Base-by-base conservation (phyloP, 2,888 invertebrate species). In the Lissocephala sabroskyi region DNA sequence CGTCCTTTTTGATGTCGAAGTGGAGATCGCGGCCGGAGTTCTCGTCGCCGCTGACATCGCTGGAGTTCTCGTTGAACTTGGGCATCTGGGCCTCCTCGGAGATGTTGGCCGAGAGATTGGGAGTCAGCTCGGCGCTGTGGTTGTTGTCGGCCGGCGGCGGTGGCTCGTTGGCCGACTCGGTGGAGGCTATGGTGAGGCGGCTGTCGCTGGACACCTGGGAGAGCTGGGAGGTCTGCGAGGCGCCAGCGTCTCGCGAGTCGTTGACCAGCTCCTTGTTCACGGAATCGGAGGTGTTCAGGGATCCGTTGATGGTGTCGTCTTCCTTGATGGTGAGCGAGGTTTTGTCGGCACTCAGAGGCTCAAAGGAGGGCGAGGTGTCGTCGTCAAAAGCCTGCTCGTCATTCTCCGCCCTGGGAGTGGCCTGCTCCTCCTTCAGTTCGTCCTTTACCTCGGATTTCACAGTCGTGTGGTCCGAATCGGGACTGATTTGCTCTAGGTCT, bases 401-500 rank as follows among this genome's bases (percentile, higher is more conserved):
- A 17, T 76, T 64, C n/a, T 81, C 80, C 16, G 41, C 76, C 6
- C 76, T 76, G 1, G 76, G 74, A 1, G 64, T 67, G 30, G 81
- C 79, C 9, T 82, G 79, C 32, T 77, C 60, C 44, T 84, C 84
- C 6, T 74, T 63, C 14, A 65, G 65, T 46, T 84, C 85, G 2
- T 78, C 75, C 39, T 67, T 79, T 1, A 60, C 45, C 26, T 81
- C 82, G 0, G 78, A 82, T 50, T 84, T 85, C 1, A 82, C 64
- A 1, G 85, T 87, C 40, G 87, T 88, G 66, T 89, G 89, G 47
- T 91, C 91, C 0, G 93, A 93, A 52, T 92, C 92, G 0, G 93
- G 93, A 55, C 93, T 93, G 5, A 94, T 90, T 29, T 93, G 92
- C 83, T 94, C 93, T 35, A 94, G 85, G 81, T 94, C 94, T 42